Evolutionary conservation across 2,113 vertebrate species (phyloP).

Genomic region (Corvus cornix): DNA sequence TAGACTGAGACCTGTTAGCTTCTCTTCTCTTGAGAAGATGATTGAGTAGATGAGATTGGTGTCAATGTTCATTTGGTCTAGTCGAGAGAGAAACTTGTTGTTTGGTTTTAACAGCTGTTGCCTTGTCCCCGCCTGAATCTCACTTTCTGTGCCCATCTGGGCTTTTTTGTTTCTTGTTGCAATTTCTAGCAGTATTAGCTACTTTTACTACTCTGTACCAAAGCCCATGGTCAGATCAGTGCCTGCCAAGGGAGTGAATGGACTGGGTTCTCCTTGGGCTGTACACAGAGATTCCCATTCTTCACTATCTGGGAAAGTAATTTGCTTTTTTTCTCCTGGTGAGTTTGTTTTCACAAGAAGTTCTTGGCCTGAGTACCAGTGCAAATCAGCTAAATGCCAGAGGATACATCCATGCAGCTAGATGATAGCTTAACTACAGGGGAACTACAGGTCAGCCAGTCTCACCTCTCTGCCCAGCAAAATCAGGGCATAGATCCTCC

Average conservation of each 20-base stretch:
- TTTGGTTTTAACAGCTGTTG: not conserved
- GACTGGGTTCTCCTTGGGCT: rapidly evolving
- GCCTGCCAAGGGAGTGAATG: rapidly evolving
- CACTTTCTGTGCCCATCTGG: rapidly evolving
- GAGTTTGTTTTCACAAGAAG: not conserved
- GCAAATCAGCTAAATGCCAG: not conserved
- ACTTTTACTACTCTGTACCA: not conserved
- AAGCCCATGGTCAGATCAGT: not conserved
- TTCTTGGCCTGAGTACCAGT: not conserved
- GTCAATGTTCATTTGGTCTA: rapidly evolving
- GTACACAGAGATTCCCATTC: not conserved
- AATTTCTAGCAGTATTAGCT: rapidly evolving
- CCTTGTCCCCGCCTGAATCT: not conserved
- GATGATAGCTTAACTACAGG: not conserved
- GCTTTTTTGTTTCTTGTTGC: not conserved
- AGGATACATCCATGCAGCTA: not conserved
- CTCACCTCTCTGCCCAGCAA: not conserved
- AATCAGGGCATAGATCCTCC: not conserved
- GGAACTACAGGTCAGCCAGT: not conserved
- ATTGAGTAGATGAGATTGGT: not conserved
- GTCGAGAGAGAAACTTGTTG: not conserved
- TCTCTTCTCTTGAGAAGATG: not conserved
- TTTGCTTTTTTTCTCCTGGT: not conserved
- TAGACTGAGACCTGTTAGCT: not conserved
- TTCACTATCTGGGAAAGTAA: not conserved